These are phyloP conservation scores for Chiloscyllium plagiosum DNA, from an alignment of 2,113 vertebrate species.

Conservation along the genomic window DNA sequence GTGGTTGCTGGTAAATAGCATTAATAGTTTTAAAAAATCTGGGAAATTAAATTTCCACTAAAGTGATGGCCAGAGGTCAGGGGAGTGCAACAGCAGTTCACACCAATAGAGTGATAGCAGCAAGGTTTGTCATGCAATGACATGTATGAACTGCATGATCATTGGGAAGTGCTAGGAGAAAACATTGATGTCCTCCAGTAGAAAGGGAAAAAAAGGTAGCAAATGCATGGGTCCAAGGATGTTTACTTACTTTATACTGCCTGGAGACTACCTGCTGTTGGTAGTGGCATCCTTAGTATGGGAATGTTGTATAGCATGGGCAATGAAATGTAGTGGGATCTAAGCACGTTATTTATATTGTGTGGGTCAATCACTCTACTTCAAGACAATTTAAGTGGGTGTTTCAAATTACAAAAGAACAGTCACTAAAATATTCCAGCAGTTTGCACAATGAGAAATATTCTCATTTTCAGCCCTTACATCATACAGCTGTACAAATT, in stretches of 20 bases:
- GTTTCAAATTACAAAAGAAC: not conserved
- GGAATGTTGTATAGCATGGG: not conserved
- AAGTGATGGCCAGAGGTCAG: not conserved
- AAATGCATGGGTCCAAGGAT: not conserved
- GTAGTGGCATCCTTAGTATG: not conserved
- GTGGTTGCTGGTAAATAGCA: not conserved
- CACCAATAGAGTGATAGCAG: not conserved
- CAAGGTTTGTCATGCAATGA: not conserved
- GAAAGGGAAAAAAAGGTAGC: not conserved
- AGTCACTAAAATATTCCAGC: not conserved
- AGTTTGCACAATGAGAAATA: not conserved
- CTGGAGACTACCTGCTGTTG: not conserved
- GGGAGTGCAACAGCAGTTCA: not conserved
- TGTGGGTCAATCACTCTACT: not conserved
- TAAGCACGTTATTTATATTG: not conserved
- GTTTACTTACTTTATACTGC: not conserved
- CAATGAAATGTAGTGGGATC: not conserved
- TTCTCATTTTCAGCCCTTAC: not conserved
- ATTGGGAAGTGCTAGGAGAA: not conserved
- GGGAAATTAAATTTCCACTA: not conserved
- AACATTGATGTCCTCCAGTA: not conserved
- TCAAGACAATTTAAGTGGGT: not conserved
- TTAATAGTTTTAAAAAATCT: not conserved
- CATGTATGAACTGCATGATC: not conserved
- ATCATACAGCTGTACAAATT: not conserved